phyloP scores from a whole-genome alignment of 2,113 vertebrate genomes.

The Cyphomyrus discorhynchus region DNA sequence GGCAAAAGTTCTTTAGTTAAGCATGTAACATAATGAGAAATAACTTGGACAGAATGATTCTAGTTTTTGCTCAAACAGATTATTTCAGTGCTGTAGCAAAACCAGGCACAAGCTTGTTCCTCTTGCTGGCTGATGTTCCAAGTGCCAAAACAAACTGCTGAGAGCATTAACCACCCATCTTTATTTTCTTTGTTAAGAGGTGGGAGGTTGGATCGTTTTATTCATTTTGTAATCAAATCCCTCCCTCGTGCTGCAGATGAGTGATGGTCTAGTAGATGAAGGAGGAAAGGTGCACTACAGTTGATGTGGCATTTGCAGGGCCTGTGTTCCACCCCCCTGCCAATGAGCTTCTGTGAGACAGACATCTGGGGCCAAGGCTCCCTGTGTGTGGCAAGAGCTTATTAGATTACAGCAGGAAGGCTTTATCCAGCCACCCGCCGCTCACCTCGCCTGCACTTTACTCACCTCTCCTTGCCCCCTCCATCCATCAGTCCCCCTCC shows the following conservation, averaged over 20 bases:
- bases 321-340: slow-evolving; percentile 8
- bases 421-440: slow-evolving; percentile 37
- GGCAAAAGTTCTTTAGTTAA: background rate
- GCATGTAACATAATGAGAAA: background rate
- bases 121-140: background rate
- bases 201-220: background rate
- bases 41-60: background rate
- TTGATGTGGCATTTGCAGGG: slow-evolving; percentile 17
- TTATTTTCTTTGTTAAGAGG: background rate
- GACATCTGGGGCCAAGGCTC: slow-evolving; percentile 14
- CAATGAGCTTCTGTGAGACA: slow-evolving; percentile 7
- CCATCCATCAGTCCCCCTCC: background rate
- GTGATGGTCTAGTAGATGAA: slow-evolving; percentile 24
- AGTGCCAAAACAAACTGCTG: background rate
- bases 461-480: slow-evolving; percentile 14
- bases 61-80: background rate
- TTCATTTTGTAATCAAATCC: background rate
- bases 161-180: background rate
- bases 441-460: slow-evolving; percentile 58
- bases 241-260: slow-evolving; percentile 7
- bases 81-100: background rate
- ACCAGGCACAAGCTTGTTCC: background rate
- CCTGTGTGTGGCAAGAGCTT: slow-evolving; percentile 38
- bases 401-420: slow-evolving; percentile 49
- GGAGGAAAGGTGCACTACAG: slow-evolving; percentile 21